Percentiles rank a stretch among this genome's conserved stretches.
Evolutionary conservation across 2,888 invertebrate genomes (phyloP).

Genomic region (Meiosimyza platycephala): DNA sequence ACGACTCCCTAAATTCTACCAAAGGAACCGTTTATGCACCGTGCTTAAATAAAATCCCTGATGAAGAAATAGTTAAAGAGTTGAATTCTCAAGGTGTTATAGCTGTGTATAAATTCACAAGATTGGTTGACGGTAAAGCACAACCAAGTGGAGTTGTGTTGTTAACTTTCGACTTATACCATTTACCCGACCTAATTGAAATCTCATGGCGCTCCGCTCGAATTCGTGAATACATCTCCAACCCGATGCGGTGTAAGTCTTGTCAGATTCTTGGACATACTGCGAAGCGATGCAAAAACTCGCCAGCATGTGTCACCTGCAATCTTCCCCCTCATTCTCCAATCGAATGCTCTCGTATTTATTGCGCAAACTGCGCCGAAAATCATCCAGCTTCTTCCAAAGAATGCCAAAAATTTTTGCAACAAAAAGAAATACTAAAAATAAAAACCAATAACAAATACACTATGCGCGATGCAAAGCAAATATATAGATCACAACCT

Average conservation of each 20-base stretch:
- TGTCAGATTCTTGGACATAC: conserved; percentile 42
- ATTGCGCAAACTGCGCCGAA: too few relatives aligned
- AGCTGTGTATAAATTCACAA: conserved; percentile 34
- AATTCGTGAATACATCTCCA: conserved; percentile 37
- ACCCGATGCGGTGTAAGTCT: conserved; percentile 40
- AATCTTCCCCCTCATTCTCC: conserved; percentile 10
- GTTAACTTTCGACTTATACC: conserved; percentile 2
- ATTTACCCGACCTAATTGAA: conserved; percentile 25
- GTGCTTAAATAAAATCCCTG: conserved; percentile 29
- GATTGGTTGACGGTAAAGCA: not conserved
- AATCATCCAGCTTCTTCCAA: too few relatives aligned
- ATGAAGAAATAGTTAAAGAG: conserved; percentile 37
- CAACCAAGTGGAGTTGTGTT: too few relatives aligned
- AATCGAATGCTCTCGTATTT: too few relatives aligned
- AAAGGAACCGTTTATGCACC: conserved; percentile 36
- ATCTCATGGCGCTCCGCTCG: conserved; percentile 35
- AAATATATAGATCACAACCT: too few relatives aligned
- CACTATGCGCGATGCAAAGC: too few relatives aligned
- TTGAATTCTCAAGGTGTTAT: conserved; percentile 34
- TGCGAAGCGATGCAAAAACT: conserved; percentile 38
- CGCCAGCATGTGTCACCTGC: conserved; percentile 33
- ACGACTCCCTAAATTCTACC: conserved; percentile 23
- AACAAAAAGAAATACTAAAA: too few relatives aligned
- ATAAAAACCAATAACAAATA: too few relatives aligned
- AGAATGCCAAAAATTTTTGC: too few relatives aligned